These are phyloP conservation scores for Aphaenogaster rudis DNA, from an alignment of 1,140 invertebrate genomes.

Conservation along the genomic window DNA sequence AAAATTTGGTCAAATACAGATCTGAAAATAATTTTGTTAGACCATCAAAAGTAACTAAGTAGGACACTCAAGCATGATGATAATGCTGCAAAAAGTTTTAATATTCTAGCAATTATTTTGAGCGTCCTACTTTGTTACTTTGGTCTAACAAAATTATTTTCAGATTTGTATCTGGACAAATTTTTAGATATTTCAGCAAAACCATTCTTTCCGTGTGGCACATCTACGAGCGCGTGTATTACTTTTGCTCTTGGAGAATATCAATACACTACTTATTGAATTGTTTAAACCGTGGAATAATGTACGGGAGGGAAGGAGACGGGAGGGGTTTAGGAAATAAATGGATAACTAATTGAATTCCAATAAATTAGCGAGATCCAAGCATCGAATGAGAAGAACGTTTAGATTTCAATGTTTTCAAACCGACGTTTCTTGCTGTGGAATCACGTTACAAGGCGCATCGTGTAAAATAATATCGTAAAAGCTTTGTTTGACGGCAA, in stretches of 20 bases:
- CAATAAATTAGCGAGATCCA: slow-evolving; percentile 57
- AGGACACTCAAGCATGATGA: too few relatives aligned
- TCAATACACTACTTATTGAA: slow-evolving; percentile 6
- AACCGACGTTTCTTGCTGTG: background rate
- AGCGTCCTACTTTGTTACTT: too few relatives aligned
- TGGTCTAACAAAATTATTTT: too few relatives aligned
- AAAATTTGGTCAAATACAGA: too few relatives aligned
- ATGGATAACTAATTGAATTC: slow-evolving; percentile 38
- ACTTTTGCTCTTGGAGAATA: background rate
- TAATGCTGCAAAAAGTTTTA: too few relatives aligned
- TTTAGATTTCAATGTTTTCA: slow-evolving; percentile 16
- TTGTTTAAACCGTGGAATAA: slow-evolving; percentile 38
- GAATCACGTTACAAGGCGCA: background rate
- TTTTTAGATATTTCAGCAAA: too few relatives aligned
- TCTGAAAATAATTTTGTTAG: too few relatives aligned
- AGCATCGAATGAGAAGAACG: background rate
- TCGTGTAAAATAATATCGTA: slow-evolving; percentile 38
- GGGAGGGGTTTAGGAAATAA: slow-evolving; percentile 1
- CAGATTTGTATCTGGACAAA: too few relatives aligned
- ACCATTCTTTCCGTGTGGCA: too few relatives aligned
- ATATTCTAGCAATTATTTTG: too few relatives aligned
- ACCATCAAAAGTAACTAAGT: too few relatives aligned
- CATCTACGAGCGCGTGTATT: background rate
- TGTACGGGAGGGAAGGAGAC: background rate
- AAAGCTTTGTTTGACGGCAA: slow-evolving; percentile 27